Evolutionary conservation across 2,797 vertebrate species (phyloP).

Genomic region (Schizopygopsis pylzovi): DNA sequence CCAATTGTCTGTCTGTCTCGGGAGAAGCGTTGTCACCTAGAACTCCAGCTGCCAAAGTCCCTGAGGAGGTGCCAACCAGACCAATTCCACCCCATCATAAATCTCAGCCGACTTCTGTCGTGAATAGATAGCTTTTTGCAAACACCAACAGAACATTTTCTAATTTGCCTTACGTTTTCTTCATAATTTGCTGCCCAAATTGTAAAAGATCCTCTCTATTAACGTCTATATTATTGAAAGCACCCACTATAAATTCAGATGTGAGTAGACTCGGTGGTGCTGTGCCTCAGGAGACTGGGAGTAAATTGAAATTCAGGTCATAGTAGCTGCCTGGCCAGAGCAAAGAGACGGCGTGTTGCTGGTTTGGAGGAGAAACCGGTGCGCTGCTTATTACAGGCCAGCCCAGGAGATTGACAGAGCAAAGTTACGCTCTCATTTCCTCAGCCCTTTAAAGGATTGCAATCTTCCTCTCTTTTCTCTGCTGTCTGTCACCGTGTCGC

Average conservation of each 20-base stretch:
- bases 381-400: slow-evolving; percentile 53
- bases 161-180: slow-evolving; percentile 12
- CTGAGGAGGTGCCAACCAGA: slow-evolving; percentile 6
- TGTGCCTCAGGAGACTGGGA: slow-evolving; percentile 33
- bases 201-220: slow-evolving; percentile 24
- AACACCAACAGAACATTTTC: slow-evolving; percentile 19
- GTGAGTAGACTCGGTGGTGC: slow-evolving; percentile 33
- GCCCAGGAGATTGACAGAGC: slow-evolving; percentile 53
- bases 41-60: neutral
- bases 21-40: too few species aligned
- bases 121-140: slow-evolving; percentile 6
- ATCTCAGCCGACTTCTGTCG: neutral
- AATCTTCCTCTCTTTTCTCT: slow-evolving; percentile 58
- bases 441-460: slow-evolving; percentile 54
- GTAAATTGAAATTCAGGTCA: slow-evolving; percentile 56
- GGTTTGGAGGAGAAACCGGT: slow-evolving; percentile 51
- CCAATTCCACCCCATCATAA: slow-evolving; percentile 19
- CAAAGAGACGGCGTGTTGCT: slow-evolving; percentile 47
- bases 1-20: too few species aligned
- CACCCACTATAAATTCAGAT: slow-evolving; percentile 24
- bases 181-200: slow-evolving; percentile 6
- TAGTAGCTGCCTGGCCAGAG: slow-evolving; percentile 42
- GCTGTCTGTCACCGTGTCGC: slow-evolving; percentile 56
- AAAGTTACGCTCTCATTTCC: slow-evolving; percentile 58
- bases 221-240: slow-evolving; percentile 20